phyloP scores from a whole-genome alignment of 2,113 vertebrate species.

The Anarhynchus alexandrinus region DNA sequence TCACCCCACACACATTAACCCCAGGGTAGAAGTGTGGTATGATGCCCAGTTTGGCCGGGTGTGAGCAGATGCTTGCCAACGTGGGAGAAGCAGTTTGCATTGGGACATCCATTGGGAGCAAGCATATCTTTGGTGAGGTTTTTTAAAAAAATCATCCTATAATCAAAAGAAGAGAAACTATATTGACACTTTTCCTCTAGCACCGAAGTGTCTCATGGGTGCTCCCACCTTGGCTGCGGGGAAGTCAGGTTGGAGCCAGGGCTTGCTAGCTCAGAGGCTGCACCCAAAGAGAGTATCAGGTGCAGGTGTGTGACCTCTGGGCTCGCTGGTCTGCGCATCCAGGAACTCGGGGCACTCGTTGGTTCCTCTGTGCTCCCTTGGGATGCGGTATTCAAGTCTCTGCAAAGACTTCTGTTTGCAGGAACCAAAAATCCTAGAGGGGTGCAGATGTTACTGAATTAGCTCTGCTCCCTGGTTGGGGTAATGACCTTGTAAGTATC shows the following conservation, averaged over 20 bases:
- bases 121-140: background rate
- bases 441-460: background rate
- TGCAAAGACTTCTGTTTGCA: background rate
- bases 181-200: background rate
- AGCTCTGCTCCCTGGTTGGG: background rate
- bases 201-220: accelerated
- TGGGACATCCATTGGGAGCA: background rate
- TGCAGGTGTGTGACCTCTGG: background rate
- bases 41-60: background rate
- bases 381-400: background rate
- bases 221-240: background rate
- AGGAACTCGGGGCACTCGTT: background rate
- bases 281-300: background rate
- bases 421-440: background rate
- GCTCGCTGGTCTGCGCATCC: background rate
- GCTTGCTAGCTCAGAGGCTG: background rate
- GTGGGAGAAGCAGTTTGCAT: background rate
- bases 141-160: background rate
- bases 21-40: background rate
- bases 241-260: background rate
- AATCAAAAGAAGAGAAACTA: background rate
- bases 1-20: accelerated
- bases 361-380: background rate
- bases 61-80: background rate
- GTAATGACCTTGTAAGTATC: background rate